These are phyloP conservation scores for Momotus momota DNA, from an alignment of 2,797 vertebrate species.

Conservation along the genomic window DNA sequence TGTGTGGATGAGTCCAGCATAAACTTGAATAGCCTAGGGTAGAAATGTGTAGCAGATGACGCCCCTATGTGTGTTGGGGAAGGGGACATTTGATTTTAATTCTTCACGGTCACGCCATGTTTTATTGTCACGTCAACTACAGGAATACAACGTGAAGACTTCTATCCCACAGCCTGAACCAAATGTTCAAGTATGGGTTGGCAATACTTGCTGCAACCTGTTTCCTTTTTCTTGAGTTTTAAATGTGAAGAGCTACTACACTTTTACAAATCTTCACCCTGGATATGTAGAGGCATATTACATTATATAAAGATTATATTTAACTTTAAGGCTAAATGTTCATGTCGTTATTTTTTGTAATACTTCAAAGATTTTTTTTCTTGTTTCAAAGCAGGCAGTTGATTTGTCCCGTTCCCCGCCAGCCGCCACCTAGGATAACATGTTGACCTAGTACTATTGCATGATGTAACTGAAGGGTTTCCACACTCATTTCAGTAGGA, in stretches of 20 bases:
- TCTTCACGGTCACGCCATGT: neutral
- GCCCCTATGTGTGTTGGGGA: neutral
- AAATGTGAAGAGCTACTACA: neutral
- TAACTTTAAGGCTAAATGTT: neutral
- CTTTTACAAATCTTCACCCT: neutral
- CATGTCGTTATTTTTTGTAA: neutral
- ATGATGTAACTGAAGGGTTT: neutral
- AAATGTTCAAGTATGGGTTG: neutral
- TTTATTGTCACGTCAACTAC: neutral
- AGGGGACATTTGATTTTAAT: neutral
- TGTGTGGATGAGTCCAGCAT: neutral
- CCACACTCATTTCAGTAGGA: neutral
- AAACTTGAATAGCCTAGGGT: neutral
- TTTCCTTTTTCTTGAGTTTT: neutral
- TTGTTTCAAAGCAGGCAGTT: neutral
- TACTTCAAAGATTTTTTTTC: neutral
- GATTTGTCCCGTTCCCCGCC: neutral
- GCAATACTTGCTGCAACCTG: neutral
- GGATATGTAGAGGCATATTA: neutral
- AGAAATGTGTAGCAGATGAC: neutral
- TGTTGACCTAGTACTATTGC: neutral
- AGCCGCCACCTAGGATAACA: neutral
- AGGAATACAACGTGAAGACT: neutral
- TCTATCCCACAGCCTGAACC: neutral
- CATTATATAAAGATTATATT: neutral